Base-by-base conservation (phyloP, 1,140 invertebrate genomes). In the Panagrolaimus sp. region DNA sequence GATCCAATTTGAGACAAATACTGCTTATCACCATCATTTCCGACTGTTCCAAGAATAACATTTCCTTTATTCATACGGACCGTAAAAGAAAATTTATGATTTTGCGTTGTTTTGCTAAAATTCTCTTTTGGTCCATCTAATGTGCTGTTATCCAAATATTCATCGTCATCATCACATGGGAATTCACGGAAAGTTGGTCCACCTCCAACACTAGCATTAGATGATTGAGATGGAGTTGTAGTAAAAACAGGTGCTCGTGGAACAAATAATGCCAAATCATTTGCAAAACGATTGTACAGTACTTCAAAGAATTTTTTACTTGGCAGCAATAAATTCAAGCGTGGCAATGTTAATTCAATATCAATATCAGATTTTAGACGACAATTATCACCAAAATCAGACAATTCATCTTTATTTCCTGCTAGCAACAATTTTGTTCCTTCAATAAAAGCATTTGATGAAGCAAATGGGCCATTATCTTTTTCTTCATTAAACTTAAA, bases 251-350 rank as follows among this genome's bases (percentile, higher is more conserved):
- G 71, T 16, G 75, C 67, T 61, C 65, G 63, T 4, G 74, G 71
- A 9, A 27, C 20, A 67, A 75, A 78, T n/a, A 79, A 65, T 23
- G 75, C 72, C 45, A 78, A 78, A 63, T 78, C 76, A 67, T 74
- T 74, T 8, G 64, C 77, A 65, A 76, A 79, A 25, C 74, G 31
- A 31, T 76, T 76, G 72, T 79, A 76, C 13, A 76, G 25, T 0
- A 79, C 16, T 66, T 76, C 77, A 23, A 71, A 75, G 46, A 76
- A 76, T 14, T 78, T 51, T 3, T 70, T 77, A 53, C 65, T 64
- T 1, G 74, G 73, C 62, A 76, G 44, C 13, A 42, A 66, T 14
- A 76, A 16, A 51, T 76, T 76, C 9, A 76, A 31, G 3, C 44
- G 23, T 9, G 74, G 46, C 23, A 78, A n/a, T 20, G n/a, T 64